These are phyloP conservation scores for Anguilla japonica DNA, from an alignment of 2,113 vertebrate genomes.

Conservation along the genomic window DNA sequence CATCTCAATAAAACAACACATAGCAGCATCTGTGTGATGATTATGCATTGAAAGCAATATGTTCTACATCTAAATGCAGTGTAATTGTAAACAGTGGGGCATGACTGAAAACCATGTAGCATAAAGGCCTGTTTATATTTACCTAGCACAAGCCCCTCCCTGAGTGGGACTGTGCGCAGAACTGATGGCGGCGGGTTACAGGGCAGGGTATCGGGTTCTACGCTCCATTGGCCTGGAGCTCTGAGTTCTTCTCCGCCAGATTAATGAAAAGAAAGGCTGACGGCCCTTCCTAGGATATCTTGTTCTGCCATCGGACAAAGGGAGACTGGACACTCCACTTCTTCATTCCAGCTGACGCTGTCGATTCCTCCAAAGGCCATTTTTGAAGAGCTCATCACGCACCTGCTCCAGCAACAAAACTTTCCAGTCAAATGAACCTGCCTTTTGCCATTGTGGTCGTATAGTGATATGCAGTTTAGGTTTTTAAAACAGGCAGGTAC, in stretches of 20 bases:
- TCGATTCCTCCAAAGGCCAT: neutral
- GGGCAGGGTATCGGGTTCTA: neutral
- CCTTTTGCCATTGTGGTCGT: too few species aligned
- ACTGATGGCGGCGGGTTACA: neutral
- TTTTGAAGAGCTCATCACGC: neutral
- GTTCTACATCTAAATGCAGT: neutral
- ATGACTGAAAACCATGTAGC: neutral
- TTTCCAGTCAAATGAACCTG: too few species aligned
- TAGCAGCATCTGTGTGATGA: neutral
- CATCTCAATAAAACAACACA: neutral
- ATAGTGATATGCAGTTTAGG: too few species aligned
- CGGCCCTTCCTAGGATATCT: neutral
- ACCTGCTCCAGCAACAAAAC: neutral
- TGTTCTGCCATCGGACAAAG: neutral
- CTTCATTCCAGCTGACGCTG: neutral
- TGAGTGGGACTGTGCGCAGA: neutral
- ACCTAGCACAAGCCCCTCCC: neutral
- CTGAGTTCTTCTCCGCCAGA: neutral
- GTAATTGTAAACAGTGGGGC: neutral
- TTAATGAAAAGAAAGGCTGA: neutral
- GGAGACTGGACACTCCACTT: neutral
- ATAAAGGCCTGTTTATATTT: neutral
- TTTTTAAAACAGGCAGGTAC: too few species aligned
- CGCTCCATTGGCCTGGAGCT: neutral
- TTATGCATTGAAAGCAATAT: neutral